These are phyloP conservation scores for Bugulina stolonifera DNA, from an alignment of 2,888 invertebrate species.

Conservation along the genomic window DNA sequence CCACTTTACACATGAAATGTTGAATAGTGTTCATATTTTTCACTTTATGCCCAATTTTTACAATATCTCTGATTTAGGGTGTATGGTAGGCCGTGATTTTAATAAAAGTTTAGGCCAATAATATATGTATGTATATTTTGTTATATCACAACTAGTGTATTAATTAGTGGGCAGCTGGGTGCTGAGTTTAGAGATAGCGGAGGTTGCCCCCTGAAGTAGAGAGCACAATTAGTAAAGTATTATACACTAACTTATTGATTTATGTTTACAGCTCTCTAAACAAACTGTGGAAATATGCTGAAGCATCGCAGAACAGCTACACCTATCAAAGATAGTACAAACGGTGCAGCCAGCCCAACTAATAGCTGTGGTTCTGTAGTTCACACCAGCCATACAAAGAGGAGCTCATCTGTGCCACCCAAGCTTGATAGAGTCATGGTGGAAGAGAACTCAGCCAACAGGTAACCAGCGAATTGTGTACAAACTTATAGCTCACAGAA, in stretches of 20 bases:
- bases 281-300: not conserved
- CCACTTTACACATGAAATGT: no score
- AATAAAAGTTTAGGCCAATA: no score
- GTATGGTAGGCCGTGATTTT: no score
- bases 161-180: no score
- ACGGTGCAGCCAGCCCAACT: not conserved
- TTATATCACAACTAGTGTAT: no score
- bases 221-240: not conserved
- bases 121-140: no score
- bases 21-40: no score
- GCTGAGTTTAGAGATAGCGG: no score
- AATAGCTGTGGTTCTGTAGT: not conserved
- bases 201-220: no score
- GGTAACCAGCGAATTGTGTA: not conserved
- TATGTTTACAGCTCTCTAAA: not conserved
- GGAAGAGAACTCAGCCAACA: not conserved
- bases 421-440: not conserved
- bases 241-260: not conserved
- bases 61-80: no score
- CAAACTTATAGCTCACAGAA: no score
- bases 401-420: conserved; percentile 9
- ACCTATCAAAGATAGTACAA: not conserved
- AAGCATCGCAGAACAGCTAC: conserved; percentile 3
- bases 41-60: no score
- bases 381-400: not conserved